These are phyloP conservation scores for Mesorhabditis spiculigera DNA, from an alignment of 2,888 invertebrate genomes.

Conservation along the genomic window DNA sequence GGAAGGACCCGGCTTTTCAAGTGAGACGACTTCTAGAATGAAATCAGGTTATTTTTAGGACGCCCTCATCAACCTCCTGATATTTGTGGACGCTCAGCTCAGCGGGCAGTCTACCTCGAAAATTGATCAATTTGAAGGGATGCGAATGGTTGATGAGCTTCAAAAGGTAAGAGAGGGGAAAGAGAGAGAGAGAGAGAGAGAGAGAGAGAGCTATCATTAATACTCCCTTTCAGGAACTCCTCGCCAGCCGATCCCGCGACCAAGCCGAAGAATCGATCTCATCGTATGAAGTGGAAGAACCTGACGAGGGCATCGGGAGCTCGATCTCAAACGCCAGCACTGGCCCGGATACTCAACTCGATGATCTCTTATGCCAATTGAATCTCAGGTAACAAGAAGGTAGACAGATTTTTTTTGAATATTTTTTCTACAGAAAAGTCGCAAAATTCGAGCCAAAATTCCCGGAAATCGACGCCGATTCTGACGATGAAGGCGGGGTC, in stretches of 20 bases:
- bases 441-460: slow-evolving; percentile 46
- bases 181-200: no score
- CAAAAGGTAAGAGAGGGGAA: neutral
- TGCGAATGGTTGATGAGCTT: neutral
- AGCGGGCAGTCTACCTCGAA: neutral
- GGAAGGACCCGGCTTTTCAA: neutral
- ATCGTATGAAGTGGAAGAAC: slow-evolving; percentile 4
- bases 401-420: slow-evolving; percentile 3
- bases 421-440: slow-evolving; percentile 40
- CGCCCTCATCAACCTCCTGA: neutral
- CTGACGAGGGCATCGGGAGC: slow-evolving; percentile 5
- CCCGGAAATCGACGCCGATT: slow-evolving; percentile 43
- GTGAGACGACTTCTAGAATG: slow-evolving; percentile 1
- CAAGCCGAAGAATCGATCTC: slow-evolving; percentile 2
- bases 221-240: neutral
- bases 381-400: slow-evolving; percentile 33
- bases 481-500: slow-evolving; percentile 46
- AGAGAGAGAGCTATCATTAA: neutral
- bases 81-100: neutral
- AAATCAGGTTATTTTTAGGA: neutral
- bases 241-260: neutral
- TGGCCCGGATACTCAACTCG: slow-evolving; percentile 18
- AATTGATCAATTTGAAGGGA: slow-evolving; percentile 4
- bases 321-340: neutral
- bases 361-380: slow-evolving; percentile 41